Conservation (phyloP, 2,888 invertebrate genomes). For the Nomada fabriciana region DNA sequence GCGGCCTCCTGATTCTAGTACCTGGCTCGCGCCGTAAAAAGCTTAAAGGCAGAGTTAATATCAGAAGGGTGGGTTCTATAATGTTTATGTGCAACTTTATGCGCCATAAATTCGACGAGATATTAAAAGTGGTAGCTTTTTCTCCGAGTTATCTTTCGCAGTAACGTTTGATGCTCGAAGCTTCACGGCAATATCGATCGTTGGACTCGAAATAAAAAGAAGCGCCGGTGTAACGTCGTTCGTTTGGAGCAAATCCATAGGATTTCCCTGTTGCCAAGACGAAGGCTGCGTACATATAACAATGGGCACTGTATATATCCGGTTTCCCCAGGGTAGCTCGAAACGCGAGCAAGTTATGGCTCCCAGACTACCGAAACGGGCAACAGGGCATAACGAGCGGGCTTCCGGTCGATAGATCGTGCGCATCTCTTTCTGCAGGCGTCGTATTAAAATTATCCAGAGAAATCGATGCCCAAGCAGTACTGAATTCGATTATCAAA, state of each 20-base stretch:
- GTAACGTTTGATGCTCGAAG: not conserved
- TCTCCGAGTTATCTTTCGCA: not conserved
- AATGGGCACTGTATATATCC: slow-evolving; percentile 4
- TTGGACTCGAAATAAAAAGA: not conserved
- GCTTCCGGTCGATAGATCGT: slow-evolving; percentile 63
- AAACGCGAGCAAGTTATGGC: slow-evolving; percentile 43
- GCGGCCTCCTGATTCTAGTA: too few species aligned
- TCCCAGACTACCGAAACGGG: slow-evolving; percentile 31
- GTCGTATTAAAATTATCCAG: not conserved
- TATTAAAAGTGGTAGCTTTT: not conserved
- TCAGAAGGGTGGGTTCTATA: not conserved
- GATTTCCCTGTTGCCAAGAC: slow-evolving; percentile 38
- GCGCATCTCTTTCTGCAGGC: not conserved
- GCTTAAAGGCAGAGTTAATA: not conserved
- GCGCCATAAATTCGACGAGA: not conserved
- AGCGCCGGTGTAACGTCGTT: not conserved
- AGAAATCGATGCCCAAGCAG: not conserved
- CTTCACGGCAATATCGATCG: not conserved
- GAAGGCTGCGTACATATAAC: not conserved
- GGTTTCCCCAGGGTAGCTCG: slow-evolving; percentile 33
- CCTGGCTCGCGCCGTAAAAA: not conserved
- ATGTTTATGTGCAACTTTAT: not conserved
- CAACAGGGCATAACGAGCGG: slow-evolving; percentile 38
- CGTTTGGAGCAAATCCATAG: slow-evolving; percentile 18
- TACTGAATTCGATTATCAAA: not conserved